Evolutionary conservation across 2,888 invertebrate genomes (phyloP), one percentile per base, ranked within the genome.

Genomic region (Hedya salicella): DNA sequence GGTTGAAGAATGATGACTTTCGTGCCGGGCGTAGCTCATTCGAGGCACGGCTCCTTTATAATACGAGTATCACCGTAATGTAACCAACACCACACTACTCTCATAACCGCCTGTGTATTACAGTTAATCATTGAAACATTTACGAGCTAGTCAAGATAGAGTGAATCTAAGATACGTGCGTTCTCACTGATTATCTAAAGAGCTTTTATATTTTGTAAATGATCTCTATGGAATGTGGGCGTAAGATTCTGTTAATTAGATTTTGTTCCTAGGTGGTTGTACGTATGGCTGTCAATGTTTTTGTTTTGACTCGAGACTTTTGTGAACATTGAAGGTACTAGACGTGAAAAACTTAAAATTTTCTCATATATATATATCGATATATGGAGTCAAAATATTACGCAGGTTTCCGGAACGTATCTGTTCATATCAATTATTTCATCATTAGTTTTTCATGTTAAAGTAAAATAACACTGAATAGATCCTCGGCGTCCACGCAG

Each of bases 161-260:
- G 46, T 50, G 14, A 42, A 64, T 64, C 64, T 59, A 36, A 40
- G 60, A 66, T 61, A 50, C 39, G 53, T 53, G 46, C 52, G 52
- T 40, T 54, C 46, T 54, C 11, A 48, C 61, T 49, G 66, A 66
- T 66, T 54, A 66, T 66, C 66, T 66, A 36, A 65, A 66, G 59
- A 21, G 46, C 48, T 25, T 54, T 59, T 61, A 66, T 66, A 59
- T 61, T 66, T 53, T 52, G 36, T 48, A 54, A 66, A 61, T 42
- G 53, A 66, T 54, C 54, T 66, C 44, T 14, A 14, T 61, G 73
- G 73, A 72, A 75, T 73, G 74, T 77, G 72, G 76, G 77, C 68
- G 80, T 75, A 69, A 69, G 66, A 72, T 70, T 62, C 67, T 63
- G 70, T 67, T 74, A 75, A 76, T 74, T 74, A 73, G 76, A 76